Evolutionary conservation across 2,888 invertebrate genomes (phyloP), one percentile per base, ranked within the genome.

Genomic region (Junonia oenone): DNA sequence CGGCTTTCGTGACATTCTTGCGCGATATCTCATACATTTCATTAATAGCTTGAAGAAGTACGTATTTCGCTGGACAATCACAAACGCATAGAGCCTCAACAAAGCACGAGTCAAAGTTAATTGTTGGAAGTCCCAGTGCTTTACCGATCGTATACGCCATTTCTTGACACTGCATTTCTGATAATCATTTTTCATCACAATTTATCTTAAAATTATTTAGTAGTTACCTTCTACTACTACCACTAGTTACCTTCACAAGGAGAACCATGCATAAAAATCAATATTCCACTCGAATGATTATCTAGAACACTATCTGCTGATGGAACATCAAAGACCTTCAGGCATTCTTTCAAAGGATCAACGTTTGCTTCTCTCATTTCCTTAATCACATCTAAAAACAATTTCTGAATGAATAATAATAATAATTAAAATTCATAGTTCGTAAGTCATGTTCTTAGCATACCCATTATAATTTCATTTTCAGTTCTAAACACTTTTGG

Each of bases 81-180:
- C 76, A 71, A 0, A 68, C 55, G 61, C 80, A 78, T 35, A 91
- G 70, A 27, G 89, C 87, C 69, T 91, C 88, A 55, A 85, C 88
- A 67, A 87, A 89, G 71, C 87, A 81, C 27, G 75, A 68, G 71
- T 92, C 93, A 54, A 91, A 81, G 71, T 83, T 91, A 58, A 90
- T 66, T 4, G 87, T 84, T 0, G 91, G 91, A 55, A 92, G 62
- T 2, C 71, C 62, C 2, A 92, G 70, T 4, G 61, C 66, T 68
- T 82, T 90, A 2, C 91, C 91, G 14, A 86, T 55, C 1, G 78
- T 66, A 61, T 83, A 84, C 2, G 87, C 87, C 51, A 87, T 75
- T 75, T 89, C 89, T 72, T 81, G 78, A 62, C 83, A 76, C 58
- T 80, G 73, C 33, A 71, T 69, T 75, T 87, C 89, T 89, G 56